Conservation (phyloP, 1,140 invertebrate species). For the roundworm (Caenorhabditis elegans) region DNA sequence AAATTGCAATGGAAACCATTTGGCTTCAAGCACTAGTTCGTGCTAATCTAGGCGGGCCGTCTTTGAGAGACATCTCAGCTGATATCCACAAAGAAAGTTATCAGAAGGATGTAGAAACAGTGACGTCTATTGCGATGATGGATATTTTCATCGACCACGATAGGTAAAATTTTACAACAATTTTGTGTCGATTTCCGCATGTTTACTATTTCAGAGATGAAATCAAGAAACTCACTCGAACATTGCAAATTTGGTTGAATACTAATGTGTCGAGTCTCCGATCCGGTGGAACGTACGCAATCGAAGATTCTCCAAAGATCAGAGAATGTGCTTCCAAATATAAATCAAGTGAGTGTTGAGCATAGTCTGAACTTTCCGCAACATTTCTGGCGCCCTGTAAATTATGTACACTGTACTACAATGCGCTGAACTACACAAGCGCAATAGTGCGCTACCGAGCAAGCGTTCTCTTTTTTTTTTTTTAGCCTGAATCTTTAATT, state of each 20-base stretch:
- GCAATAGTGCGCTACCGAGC: too few relatives aligned
- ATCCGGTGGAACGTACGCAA: not conserved
- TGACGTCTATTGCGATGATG: slow-evolving; percentile 10
- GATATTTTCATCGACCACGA: slow-evolving; percentile 18
- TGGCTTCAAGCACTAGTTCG: not conserved
- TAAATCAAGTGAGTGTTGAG: not conserved
- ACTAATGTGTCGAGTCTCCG: not conserved
- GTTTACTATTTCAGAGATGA: not conserved
- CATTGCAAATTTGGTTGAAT: not conserved
- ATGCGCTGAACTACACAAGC: too few relatives aligned
- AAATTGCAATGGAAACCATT: not conserved
- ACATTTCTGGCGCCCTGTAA: too few relatives aligned
- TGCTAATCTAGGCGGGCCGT: not conserved
- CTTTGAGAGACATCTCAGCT: not conserved
- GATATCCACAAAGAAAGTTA: not conserved
- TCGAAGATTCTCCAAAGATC: slow-evolving; percentile 1
- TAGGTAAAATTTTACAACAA: not conserved
- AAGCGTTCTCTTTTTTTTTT: too few relatives aligned
- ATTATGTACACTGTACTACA: too few relatives aligned
- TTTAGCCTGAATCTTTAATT: too few relatives aligned
- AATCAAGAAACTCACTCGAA: not conserved
- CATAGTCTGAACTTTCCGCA: too few relatives aligned
- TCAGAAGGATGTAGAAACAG: not conserved
- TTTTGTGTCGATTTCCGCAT: not conserved
- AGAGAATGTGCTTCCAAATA: not conserved